phyloP scores from a whole-genome alignment of 2,113 vertebrate species.

The Gasterosteus aculeatus region DNA sequence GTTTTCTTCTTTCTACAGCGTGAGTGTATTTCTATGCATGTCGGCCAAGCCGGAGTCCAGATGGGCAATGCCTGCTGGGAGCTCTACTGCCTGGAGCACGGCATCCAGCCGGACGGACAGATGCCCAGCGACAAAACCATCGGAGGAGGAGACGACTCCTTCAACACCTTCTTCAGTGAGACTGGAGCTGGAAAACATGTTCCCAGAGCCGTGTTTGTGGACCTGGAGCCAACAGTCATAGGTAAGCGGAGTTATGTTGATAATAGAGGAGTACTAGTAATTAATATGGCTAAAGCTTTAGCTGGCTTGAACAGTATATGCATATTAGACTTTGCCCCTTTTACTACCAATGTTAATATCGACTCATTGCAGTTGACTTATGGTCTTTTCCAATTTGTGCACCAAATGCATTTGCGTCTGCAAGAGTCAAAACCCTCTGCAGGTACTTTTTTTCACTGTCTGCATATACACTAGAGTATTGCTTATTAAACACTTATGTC shows the following conservation, averaged over 20 bases:
- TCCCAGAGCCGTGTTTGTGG: constrained; percentile 74
- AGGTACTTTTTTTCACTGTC: too few relatives aligned
- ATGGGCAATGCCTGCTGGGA: constrained; percentile 93
- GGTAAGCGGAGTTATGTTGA: constrained; percentile 48
- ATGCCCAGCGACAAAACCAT: constrained; percentile 77
- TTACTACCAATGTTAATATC: neutral
- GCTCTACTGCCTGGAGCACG: constrained; percentile 90
- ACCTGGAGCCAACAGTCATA: constrained; percentile 77
- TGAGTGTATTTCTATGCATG: constrained; percentile 73
- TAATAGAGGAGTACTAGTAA: neutral
- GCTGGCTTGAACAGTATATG: neutral
- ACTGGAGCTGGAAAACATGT: constrained; percentile 79
- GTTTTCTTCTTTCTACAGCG: constrained; percentile 43
- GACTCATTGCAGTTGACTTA: neutral
- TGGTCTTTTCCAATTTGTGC: neutral
- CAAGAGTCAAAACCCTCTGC: too few relatives aligned
- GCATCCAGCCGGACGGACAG: constrained; percentile 81
- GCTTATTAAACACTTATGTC: neutral
- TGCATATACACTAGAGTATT: neutral
- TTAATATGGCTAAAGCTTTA: neutral
- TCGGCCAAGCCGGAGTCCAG: constrained; percentile 84
- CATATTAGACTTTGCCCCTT: too few relatives aligned
- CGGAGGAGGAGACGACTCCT: constrained; percentile 75
- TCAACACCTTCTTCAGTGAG: constrained; percentile 80
- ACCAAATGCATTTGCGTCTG: neutral